Evolutionary conservation across 2,888 invertebrate genomes (phyloP), one percentile per base, ranked within the genome.

Genomic region (Smittia sp.): DNA sequence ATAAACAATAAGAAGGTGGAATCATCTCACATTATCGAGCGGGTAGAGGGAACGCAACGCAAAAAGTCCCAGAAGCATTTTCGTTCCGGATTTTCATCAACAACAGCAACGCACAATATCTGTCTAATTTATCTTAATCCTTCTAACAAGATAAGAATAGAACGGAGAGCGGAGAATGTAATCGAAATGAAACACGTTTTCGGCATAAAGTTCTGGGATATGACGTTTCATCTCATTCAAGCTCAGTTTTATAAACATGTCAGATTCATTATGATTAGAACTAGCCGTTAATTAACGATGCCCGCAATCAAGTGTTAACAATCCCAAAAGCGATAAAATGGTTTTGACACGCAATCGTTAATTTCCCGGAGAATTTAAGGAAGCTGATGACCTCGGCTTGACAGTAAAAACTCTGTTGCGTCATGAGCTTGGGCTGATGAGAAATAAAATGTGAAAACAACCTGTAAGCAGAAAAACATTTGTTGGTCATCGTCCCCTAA

Each of bases 81-180:
- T 63, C 22, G 22, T 15, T 46, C 4, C 46, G 11, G 58, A 7
- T 58, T 20, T 58, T 58, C 13, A 13, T 58, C 63, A 58, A 27
- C 27, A 63, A 24, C 6, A 22, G 24, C 62, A 27, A 63, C 25
- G 20, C 52, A 72, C 72, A 72, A 62, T 72, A 72, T 58, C 72
- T 39, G 25, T 72, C 72, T 72, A 72, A 72, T 72, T 72, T 72
- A 72, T 72, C 72, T 72, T 72, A 72, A 72, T 72, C 72, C 72
- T 72, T 72, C 38, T 72, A 72, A 72, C 72, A 72, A 62, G 72
- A 72, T 72, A 72, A 72, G 62, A 72, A 72, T 72, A 72, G 62
- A 38, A 1, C 63, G 38, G 39, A 24, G 27, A 54, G 69, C 52
- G 25, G 11, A 20, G 27, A 27, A 63, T 58, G 58, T 27, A 63